A percentile compares a stretch with the other conserved stretches of the same genome.
Evolutionary conservation across 2,113 vertebrate species (phyloP).

Genomic region (Nymphicus hollandicus): DNA sequence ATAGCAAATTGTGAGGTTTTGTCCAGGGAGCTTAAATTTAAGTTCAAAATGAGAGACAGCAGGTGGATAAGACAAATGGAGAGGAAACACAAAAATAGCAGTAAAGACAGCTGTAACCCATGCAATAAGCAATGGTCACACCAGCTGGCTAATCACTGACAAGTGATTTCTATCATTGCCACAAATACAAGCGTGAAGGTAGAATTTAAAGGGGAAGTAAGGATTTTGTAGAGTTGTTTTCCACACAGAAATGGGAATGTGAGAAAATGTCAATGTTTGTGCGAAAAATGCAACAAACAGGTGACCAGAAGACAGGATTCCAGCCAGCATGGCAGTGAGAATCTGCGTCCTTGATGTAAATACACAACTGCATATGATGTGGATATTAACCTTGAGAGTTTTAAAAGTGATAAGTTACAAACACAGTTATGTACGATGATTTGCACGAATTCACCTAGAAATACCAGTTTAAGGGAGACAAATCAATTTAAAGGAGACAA

Average conservation of each 20-base stretch:
- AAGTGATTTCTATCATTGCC: constrained; percentile 6
- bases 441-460: not conserved
- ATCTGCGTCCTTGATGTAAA: not conserved
- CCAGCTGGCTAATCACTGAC: constrained; percentile 55
- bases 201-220: constrained; percentile 23
- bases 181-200: not conserved
- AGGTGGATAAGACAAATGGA: constrained; percentile 64
- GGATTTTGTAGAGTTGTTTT: constrained; percentile 1
- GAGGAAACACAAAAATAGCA: constrained; percentile 49
- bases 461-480: not conserved
- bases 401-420: not conserved
- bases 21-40: constrained; percentile 41
- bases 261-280: not conserved
- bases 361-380: not conserved
- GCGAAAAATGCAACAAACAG: not conserved
- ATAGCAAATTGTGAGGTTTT: constrained; percentile 31
- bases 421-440: not conserved
- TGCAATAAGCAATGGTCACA: constrained; percentile 46
- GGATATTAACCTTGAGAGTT: not conserved
- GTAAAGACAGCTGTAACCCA: constrained; percentile 54
- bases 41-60: constrained; percentile 49
- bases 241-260: not conserved
- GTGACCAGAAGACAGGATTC: not conserved
- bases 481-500: not conserved
- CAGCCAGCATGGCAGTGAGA: not conserved